These are phyloP conservation scores for Proctacanthus coquilletti DNA, from an alignment of 1,140 invertebrate genomes.

Conservation along the genomic window DNA sequence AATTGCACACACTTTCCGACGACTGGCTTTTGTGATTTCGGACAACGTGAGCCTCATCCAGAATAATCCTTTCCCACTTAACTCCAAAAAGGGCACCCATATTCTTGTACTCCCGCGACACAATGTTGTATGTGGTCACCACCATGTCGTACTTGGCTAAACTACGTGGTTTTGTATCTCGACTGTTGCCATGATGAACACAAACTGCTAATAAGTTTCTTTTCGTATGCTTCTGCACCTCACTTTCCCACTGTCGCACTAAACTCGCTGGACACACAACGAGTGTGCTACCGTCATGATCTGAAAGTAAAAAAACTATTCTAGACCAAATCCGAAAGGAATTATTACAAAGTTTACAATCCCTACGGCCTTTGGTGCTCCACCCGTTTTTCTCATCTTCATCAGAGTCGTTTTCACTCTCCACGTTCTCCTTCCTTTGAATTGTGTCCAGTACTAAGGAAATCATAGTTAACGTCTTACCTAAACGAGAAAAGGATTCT, in stretches of 20 bases:
- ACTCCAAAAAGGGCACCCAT: constrained; percentile 19
- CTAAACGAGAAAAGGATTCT: constrained; percentile 19
- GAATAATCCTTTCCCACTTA: constrained; percentile 67
- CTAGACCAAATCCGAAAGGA: not conserved
- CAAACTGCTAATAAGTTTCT: constrained; percentile 43
- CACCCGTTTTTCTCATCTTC: constrained; percentile 22
- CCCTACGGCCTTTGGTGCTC: constrained; percentile 21
- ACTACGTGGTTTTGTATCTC: constrained; percentile 45
- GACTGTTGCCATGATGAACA: constrained; percentile 67
- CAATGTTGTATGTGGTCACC: constrained; percentile 60
- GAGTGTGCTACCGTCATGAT: constrained; percentile 51
- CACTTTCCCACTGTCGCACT: constrained; percentile 71
- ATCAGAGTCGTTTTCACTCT: constrained; percentile 18
- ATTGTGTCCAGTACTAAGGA: constrained; percentile 45
- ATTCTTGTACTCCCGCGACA: constrained; percentile 38
- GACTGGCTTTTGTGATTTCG: constrained; percentile 71
- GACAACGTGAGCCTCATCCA: constrained; percentile 88
- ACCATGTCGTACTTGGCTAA: constrained; percentile 51
- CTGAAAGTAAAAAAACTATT: constrained; percentile 13
- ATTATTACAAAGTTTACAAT: constrained; percentile 19
- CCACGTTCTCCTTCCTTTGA: constrained; percentile 12
- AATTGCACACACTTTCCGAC: constrained; percentile 48
- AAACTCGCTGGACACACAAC: constrained; percentile 80
- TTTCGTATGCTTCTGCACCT: constrained; percentile 51
- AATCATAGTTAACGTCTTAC: constrained; percentile 89